Base-by-base conservation (phyloP, 92 coral and sea anemone species). In the Metridium senile region DNA sequence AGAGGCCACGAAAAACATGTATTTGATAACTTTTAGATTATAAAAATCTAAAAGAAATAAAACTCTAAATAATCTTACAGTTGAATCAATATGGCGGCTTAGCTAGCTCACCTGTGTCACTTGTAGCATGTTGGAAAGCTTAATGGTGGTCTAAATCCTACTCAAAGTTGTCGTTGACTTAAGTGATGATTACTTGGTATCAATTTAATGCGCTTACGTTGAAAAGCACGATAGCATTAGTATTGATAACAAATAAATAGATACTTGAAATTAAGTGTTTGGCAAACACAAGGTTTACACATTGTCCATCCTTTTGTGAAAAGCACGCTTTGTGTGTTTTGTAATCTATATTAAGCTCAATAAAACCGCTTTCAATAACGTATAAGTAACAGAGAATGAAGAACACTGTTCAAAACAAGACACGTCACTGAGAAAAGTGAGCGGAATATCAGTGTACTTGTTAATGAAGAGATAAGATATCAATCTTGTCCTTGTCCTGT, bases 141-240 rank as follows among this genome's bases (percentile, higher is more conserved):
- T 30, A 46, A 58, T 29, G 76, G 76, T 71, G 76, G 76, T 71
- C 76, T 9, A 26, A 29, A 26, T 30, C 35, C 30, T 51, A 49
- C 20, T 20, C 9, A 59, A 59, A 59, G 22, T 59, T 1, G 65
- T 59, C 28, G 22, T 59, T 59, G 29, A 59, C 1, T 23, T 28
- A 25, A n/a, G 49, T 22, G 65, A 59, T 23, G 29, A 22, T 6
- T 54, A 4, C n/a, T 54, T 26, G 22, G 28, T 59, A 22, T 59
- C 8, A 25, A 59, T 59, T 39, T 39, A 6, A 39, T 39, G 49
- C 6, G 49, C 49, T 39, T 39, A 39, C 49, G 49, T 39, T 6
- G n/a, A 63, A 63, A 31, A 63, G 23, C 33, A 63, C 43, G 65
- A 58, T 31, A 58, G 19, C 69, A 21, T 63, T 11, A 63, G n/a